A percentile compares a stretch with the other conserved stretches of the same genome.
Conservation (phyloP, 2,797 vertebrate species). For the Anableps anableps region DNA sequence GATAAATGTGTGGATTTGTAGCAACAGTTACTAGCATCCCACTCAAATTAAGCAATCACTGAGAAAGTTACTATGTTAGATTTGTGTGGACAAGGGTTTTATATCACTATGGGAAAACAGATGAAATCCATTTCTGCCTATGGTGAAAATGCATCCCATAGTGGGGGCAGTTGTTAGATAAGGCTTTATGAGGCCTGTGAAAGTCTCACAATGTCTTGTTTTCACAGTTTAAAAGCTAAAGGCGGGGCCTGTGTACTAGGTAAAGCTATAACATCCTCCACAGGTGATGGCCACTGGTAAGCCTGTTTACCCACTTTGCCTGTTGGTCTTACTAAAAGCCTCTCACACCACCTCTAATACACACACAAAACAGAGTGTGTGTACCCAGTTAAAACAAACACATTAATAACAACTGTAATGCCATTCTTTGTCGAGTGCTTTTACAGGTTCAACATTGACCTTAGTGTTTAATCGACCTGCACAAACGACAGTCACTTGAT, state of each 20-base stretch:
- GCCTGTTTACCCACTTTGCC: conserved; percentile 72
- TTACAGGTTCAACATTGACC: conserved; percentile 79
- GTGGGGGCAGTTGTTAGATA: conserved; percentile 7
- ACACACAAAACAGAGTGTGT: conserved; percentile 52
- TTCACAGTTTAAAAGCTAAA: conserved; percentile 46
- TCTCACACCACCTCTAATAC: conserved; percentile 73
- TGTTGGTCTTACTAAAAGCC: conserved; percentile 79
- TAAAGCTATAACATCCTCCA: conserved; percentile 64
- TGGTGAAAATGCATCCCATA: background rate
- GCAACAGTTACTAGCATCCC: background rate
- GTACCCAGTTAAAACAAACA: conserved; percentile 80
- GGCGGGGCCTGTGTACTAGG: conserved; percentile 34
- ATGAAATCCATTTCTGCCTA: background rate
- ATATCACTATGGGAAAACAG: background rate
- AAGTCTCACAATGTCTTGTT: conserved; percentile 33
- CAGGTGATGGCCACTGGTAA: conserved; percentile 58
- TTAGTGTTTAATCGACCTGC: conserved; percentile 75
- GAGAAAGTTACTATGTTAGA: background rate
- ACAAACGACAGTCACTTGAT: conserved; percentile 67
- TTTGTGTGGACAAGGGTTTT: background rate
- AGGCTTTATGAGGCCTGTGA: conserved; percentile 29
- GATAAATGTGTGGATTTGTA: background rate
- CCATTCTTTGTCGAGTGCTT: conserved; percentile 78
- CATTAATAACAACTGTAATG: conserved; percentile 82
- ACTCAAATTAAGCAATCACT: background rate